Evolutionary conservation across 2,888 invertebrate genomes (phyloP).

Genomic region (Acronicta psi): DNA sequence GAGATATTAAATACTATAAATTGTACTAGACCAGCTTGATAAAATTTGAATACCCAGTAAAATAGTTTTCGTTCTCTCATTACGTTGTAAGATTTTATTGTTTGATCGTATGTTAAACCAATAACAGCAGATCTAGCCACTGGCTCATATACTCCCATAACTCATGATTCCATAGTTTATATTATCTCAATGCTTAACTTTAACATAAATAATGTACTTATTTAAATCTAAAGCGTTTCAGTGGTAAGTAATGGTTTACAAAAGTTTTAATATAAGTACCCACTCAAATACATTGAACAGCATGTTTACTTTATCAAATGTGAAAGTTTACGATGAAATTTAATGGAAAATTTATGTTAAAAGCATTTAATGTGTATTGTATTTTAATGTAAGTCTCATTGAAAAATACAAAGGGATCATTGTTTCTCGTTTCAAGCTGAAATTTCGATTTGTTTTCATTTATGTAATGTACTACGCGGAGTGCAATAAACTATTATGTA

Average conservation of each 20-base stretch:
- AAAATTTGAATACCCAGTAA: too few species aligned
- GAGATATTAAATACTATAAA: too few species aligned
- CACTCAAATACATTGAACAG: background rate
- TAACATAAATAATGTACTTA: background rate
- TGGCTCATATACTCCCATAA: too few species aligned
- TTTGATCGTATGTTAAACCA: too few species aligned
- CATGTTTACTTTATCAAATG: background rate
- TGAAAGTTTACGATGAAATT: background rate
- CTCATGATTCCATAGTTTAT: too few species aligned
- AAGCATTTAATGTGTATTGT: background rate
- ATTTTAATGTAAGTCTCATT: background rate
- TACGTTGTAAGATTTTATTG: too few species aligned
- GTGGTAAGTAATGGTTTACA: background rate
- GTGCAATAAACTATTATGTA: too few species aligned
- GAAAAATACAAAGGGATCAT: background rate
- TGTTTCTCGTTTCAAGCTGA: background rate
- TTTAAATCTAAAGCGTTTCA: background rate
- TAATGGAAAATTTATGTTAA: background rate
- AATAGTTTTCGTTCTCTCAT: too few species aligned
- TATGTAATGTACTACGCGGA: too few species aligned
- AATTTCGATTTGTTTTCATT: background rate
- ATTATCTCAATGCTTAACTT: background rate
- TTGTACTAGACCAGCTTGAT: too few species aligned
- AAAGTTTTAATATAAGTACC: background rate
- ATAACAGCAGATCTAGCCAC: too few species aligned